Evolutionary conservation across 2,113 vertebrate genomes (phyloP).

Genomic region (Notothenia coriiceps): DNA sequence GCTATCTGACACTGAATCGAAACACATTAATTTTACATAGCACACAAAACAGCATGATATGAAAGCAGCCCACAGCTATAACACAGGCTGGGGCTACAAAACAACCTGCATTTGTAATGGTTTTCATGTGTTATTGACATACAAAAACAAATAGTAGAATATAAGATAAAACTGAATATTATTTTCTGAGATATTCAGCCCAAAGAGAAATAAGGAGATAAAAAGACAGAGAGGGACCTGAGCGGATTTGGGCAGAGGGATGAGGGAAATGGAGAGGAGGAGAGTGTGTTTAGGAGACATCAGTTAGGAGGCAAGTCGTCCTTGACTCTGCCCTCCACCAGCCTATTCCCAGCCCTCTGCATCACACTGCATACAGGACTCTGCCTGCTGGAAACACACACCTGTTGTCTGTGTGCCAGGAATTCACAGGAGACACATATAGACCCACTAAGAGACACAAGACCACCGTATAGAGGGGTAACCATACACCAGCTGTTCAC

Average conservation of each 20-base stretch:
- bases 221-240: background rate
- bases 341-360: slow-evolving; percentile 20
- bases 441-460: slow-evolving; percentile 9
- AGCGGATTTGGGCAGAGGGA: slow-evolving; percentile 29
- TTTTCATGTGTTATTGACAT: background rate
- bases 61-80: background rate
- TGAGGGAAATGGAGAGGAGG: slow-evolving; percentile 5
- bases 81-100: too few species aligned
- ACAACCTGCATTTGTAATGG: background rate
- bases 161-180: too few species aligned
- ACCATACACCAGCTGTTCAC: slow-evolving; percentile 7
- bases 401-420: slow-evolving; percentile 49
- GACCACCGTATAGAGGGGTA: slow-evolving; percentile 1
- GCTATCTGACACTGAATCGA: too few species aligned
- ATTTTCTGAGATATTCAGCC: too few species aligned
- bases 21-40: background rate
- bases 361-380: slow-evolving; percentile 18
- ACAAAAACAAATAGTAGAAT: background rate
- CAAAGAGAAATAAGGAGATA: background rate
- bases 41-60: background rate
- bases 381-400: slow-evolving; percentile 37
- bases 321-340: slow-evolving; percentile 49
- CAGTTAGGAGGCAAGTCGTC: slow-evolving; percentile 5
- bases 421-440: slow-evolving; percentile 19
- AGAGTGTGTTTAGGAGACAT: background rate